Percentiles rank a stretch among this genome's conserved stretches.
Evolutionary conservation across 1,140 invertebrate genomes (phyloP).

Genomic region (Archegozetes longisetosus): DNA sequence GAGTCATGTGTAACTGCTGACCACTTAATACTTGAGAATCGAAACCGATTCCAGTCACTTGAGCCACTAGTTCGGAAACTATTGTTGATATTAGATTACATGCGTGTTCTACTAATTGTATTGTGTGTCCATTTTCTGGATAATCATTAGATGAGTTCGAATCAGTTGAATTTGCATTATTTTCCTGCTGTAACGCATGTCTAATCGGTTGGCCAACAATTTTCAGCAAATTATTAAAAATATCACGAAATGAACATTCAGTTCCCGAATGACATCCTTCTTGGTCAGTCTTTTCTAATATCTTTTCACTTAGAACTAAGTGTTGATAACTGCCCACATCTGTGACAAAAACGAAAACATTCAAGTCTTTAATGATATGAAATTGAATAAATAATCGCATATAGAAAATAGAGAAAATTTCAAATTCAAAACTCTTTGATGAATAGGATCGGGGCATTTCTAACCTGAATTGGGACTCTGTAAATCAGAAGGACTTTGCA

Average conservation of each 20-base stretch:
- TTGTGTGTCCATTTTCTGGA: constrained; percentile 36
- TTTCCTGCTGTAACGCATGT: constrained; percentile 38
- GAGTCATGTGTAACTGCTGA: constrained; percentile 43
- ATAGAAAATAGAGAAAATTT: too few species aligned
- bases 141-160: constrained; percentile 23
- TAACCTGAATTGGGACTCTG: not conserved
- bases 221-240: constrained; percentile 60
- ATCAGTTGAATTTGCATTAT: not conserved
- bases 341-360: not conserved
- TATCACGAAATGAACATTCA: constrained; percentile 61
- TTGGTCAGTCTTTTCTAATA: constrained; percentile 11
- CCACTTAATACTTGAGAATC: not conserved
- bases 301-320: not conserved
- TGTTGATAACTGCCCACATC: not conserved
- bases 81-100: constrained; percentile 69
- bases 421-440: too few species aligned
- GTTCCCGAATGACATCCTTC: constrained; percentile 22
- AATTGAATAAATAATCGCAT: too few species aligned
- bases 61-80: constrained; percentile 69
- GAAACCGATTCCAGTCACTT: constrained; percentile 36
- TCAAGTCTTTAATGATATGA: constrained; percentile 3
- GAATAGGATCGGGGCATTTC: too few species aligned
- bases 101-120: constrained; percentile 59
- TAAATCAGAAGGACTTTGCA: constrained; percentile 11
- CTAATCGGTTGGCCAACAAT: constrained; percentile 62